A percentile compares a stretch with the other conserved stretches of the same genome.
Conservation (phyloP, 2,888 invertebrate species). For the Pristionchus maxplancki region DNA sequence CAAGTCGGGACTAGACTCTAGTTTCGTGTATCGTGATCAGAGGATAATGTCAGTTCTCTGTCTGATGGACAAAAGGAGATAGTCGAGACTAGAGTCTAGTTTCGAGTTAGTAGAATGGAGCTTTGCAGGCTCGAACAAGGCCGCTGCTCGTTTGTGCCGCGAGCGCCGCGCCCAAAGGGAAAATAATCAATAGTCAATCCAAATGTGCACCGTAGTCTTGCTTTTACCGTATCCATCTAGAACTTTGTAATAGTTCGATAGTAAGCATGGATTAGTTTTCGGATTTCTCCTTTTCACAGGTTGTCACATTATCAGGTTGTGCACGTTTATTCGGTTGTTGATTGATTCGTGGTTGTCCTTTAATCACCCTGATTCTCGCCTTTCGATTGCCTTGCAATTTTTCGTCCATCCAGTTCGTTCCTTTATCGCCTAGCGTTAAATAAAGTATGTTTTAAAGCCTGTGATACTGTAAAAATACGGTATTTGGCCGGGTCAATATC, state of each 20-base stretch:
- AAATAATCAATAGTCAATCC: no score
- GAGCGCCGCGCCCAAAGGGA: constrained; percentile 72
- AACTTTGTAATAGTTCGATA: no score
- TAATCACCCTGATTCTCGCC: not conserved
- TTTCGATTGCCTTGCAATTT: not conserved
- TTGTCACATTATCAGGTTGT: no score
- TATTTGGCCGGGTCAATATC: no score
- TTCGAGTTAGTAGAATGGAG: not conserved
- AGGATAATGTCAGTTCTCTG: no score
- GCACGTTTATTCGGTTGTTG: not conserved
- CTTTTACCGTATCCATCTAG: no score
- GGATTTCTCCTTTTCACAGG: no score
- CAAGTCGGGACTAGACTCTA: constrained; percentile 47
- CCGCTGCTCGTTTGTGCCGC: constrained; percentile 98
- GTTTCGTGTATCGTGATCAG: no score
- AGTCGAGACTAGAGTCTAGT: not conserved
- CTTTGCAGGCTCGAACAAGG: constrained; percentile 83
- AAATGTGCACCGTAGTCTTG: no score
- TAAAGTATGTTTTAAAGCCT: not conserved
- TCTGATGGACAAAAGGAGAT: no score
- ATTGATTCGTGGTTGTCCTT: not conserved
- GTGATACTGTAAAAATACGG: not conserved
- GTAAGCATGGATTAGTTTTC: no score
- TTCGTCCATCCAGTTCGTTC: not conserved
- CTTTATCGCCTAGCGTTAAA: not conserved